These are phyloP conservation scores for Nansenia antarctica DNA, from an alignment of 2,113 vertebrate genomes.

Conservation along the genomic window DNA sequence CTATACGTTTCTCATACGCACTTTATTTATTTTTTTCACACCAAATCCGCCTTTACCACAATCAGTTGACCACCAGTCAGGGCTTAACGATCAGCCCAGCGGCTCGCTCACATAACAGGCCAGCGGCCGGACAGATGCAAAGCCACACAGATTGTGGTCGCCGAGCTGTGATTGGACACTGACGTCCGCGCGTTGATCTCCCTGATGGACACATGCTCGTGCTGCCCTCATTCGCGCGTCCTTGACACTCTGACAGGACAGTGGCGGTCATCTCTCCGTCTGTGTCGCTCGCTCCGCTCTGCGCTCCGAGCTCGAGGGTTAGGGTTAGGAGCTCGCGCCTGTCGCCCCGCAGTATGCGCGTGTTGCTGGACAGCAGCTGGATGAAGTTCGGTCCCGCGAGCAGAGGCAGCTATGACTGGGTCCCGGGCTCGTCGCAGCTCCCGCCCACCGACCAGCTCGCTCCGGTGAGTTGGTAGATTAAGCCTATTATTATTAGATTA, in stretches of 20 bases:
- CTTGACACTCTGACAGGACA: conserved; percentile 55
- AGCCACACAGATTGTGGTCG: conserved; percentile 66
- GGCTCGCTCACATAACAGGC: conserved; percentile 71
- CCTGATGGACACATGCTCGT: conserved; percentile 34
- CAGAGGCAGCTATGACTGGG: conserved; percentile 84
- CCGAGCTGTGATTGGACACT: conserved; percentile 37
- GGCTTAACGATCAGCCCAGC: conserved; percentile 63
- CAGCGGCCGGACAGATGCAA: conserved; percentile 63
- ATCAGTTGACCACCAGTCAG: conserved; percentile 48
- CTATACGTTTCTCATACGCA: too few species aligned
- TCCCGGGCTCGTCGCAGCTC: conserved; percentile 72
- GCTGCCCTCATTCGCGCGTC: conserved; percentile 52
- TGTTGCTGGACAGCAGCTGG: conserved; percentile 84
- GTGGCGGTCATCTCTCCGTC: conserved; percentile 15
- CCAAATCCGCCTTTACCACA: background rate
- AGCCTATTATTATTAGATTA: background rate
- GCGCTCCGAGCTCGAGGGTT: too few species aligned
- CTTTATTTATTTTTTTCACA: background rate
- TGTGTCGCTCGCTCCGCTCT: conserved; percentile 4
- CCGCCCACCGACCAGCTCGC: conserved; percentile 78
- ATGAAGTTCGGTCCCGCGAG: conserved; percentile 85
- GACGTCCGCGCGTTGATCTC: conserved; percentile 1
- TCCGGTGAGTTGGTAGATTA: conserved; percentile 72
- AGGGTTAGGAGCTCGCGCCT: too few species aligned
- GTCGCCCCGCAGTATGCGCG: conserved; percentile 72